Conservation (phyloP, 37 sponge, comb jelly and placozoan genomes). For the Oscarella lobularis region DNA sequence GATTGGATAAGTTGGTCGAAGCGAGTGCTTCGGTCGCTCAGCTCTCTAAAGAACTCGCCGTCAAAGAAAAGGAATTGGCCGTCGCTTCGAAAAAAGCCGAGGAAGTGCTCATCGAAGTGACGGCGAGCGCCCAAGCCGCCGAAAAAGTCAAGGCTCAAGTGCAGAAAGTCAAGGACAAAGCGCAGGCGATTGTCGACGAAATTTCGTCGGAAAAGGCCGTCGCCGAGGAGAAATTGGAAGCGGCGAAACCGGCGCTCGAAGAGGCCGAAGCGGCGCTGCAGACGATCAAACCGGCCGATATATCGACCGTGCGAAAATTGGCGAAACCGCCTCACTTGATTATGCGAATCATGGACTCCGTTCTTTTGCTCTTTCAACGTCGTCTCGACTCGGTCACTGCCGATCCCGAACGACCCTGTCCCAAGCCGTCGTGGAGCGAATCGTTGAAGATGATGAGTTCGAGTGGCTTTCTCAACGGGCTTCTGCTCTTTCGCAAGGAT, state of each 20-base stretch:
- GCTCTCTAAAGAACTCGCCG: slow-evolving; percentile 77
- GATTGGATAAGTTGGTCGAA: slow-evolving; percentile 86
- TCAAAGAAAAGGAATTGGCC: slow-evolving; percentile 91
- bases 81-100: slow-evolving; percentile 84
- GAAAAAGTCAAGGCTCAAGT: slow-evolving; percentile 97
- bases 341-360: slow-evolving; percentile 99
- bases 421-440: slow-evolving; percentile 84
- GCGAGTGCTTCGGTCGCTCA: slow-evolving; percentile 76
- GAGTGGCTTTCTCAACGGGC: slow-evolving; percentile 62
- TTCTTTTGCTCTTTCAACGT: slow-evolving; percentile 80
- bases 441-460: slow-evolving; percentile 95
- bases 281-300: slow-evolving; percentile 94
- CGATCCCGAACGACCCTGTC: slow-evolving; percentile 81
- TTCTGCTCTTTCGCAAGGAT: slow-evolving; percentile 92
- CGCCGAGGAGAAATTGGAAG: slow-evolving; percentile 81
- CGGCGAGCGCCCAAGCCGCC: slow-evolving; percentile 91
- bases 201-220: slow-evolving; percentile 81
- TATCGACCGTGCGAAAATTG: slow-evolving; percentile 93
- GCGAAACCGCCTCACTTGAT: slow-evolving; percentile 98
- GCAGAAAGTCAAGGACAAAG: slow-evolving; percentile 96
- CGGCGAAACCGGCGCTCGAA: slow-evolving; percentile 87
- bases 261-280: slow-evolving; percentile 91
- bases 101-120: slow-evolving; percentile 82
- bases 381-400: slow-evolving; percentile 20
- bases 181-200: slow-evolving; percentile 89